phyloP scores from a whole-genome alignment of 23 tunicate species.

The Clavelina lepadiformis region DNA sequence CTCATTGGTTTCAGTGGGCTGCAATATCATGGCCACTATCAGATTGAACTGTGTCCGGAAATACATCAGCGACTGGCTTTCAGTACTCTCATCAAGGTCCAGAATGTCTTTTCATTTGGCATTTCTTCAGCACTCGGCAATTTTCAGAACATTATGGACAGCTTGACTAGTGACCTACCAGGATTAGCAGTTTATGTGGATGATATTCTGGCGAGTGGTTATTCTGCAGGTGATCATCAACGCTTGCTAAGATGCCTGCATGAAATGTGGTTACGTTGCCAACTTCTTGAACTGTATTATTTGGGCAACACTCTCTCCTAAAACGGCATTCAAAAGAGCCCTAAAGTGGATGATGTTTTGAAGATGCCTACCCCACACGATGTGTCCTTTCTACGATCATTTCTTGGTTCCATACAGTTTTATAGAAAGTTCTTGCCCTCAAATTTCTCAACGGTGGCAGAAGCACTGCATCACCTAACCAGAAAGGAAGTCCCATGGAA shows the following conservation, averaged over 20 bases:
- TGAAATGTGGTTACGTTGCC: too few relatives aligned
- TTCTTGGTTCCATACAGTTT: slow-evolving; percentile 34
- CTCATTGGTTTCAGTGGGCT: too few relatives aligned
- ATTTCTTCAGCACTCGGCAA: slow-evolving; percentile 28
- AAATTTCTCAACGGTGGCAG: slow-evolving; percentile 15
- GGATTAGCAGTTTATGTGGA: slow-evolving; percentile 34
- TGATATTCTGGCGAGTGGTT: slow-evolving; percentile 31
- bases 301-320: slow-evolving; percentile 4
- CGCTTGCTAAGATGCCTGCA: slow-evolving; percentile 1
- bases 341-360: slow-evolving; percentile 16
- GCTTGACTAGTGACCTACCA: slow-evolving; percentile 11
- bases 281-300: too few relatives aligned
- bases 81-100: slow-evolving; percentile 19
- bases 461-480: slow-evolving; percentile 12
- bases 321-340: slow-evolving; percentile 3
- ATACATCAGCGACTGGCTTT: slow-evolving; percentile 17
- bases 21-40: slow-evolving; percentile 26
- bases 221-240: slow-evolving; percentile 3
- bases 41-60: slow-evolving; percentile 23
- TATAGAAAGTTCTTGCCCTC: slow-evolving; percentile 27
- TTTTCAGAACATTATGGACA: slow-evolving; percentile 22
- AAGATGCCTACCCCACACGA: slow-evolving; percentile 19
- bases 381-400: slow-evolving; percentile 8
- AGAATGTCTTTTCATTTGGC: slow-evolving; percentile 23
- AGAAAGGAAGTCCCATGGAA: slow-evolving; percentile 16